Conservation (phyloP, 2,797 vertebrate genomes). For the Sorex maritimensis region DNA sequence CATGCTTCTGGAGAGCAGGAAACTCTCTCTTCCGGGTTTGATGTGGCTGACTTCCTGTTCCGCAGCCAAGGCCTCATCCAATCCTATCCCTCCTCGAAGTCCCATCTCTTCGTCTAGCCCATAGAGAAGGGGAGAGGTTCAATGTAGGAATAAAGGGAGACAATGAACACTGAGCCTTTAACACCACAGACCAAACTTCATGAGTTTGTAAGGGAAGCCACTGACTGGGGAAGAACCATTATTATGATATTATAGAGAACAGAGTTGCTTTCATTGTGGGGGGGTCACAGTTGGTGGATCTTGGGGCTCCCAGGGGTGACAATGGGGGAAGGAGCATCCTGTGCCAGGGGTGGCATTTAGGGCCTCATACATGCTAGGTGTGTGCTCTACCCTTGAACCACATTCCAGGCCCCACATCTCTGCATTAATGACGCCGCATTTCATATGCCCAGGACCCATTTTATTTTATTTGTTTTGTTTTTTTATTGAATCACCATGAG, state of each 20-base stretch:
- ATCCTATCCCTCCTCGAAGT: not conserved
- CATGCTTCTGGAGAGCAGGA: not conserved
- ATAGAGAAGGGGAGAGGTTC: not conserved
- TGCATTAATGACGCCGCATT: not conserved
- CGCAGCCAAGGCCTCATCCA: not conserved
- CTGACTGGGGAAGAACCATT: not conserved
- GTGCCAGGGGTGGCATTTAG: no score
- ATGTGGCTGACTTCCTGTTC: not conserved
- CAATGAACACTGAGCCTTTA: not conserved
- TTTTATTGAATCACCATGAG: no score
- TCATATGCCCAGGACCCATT: not conserved
- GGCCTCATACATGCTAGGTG: no score
- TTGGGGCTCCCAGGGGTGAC: not conserved
- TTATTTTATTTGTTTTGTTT: no score
- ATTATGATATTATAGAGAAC: no score
- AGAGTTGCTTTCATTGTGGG: no score
- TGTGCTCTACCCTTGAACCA: no score
- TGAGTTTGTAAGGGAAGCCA: not conserved
- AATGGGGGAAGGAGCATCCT: no score
- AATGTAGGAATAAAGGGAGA: no score
- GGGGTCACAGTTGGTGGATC: no score
- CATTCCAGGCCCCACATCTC: no score
- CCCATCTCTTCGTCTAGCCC: not conserved
- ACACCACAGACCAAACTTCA: not conserved
- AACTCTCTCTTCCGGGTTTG: not conserved